Evolutionary conservation across 2,797 vertebrate species (phyloP).

Genomic region (Sternarchorhynchus goeldii): DNA sequence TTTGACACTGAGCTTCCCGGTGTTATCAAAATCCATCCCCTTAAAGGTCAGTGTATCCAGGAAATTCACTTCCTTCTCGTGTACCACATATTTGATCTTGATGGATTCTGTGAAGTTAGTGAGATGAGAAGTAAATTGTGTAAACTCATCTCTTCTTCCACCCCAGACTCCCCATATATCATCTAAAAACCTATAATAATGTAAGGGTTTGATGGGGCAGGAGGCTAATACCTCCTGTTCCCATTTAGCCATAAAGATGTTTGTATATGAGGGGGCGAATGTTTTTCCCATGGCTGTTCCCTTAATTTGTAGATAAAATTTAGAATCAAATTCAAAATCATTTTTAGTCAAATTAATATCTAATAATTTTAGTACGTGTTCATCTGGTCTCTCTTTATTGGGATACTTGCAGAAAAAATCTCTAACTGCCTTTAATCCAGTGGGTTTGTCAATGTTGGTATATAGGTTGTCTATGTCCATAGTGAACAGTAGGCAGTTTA

Average conservation of each 20-base stretch:
- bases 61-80: background rate
- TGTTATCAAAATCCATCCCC: background rate
- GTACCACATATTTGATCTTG: conserved; percentile 3
- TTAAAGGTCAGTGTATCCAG: conserved; percentile 13
- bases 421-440: background rate
- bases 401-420: conserved; percentile 39
- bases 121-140: background rate
- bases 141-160: background rate
- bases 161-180: conserved; percentile 43
- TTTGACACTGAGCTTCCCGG: background rate
- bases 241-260: conserved; percentile 27
- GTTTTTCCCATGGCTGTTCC: conserved; percentile 23
- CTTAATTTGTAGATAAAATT: background rate
- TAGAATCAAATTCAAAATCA: conserved; percentile 15
- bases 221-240: background rate
- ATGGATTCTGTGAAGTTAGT: conserved; percentile 2
- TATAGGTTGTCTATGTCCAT: conserved; percentile 10
- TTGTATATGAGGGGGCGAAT: conserved; percentile 28
- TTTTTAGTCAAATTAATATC: conserved; percentile 18
- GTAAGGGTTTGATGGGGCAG: background rate
- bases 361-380: background rate
- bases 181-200: background rate
- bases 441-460: conserved; percentile 24
- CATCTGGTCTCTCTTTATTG: background rate
- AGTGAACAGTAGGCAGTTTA: background rate